A percentile compares a stretch with the other conserved stretches of the same genome.
phyloP scores from a whole-genome alignment of 37 sponge, comb jelly and placozoan species.

The Cliona cf. orientalis region DNA sequence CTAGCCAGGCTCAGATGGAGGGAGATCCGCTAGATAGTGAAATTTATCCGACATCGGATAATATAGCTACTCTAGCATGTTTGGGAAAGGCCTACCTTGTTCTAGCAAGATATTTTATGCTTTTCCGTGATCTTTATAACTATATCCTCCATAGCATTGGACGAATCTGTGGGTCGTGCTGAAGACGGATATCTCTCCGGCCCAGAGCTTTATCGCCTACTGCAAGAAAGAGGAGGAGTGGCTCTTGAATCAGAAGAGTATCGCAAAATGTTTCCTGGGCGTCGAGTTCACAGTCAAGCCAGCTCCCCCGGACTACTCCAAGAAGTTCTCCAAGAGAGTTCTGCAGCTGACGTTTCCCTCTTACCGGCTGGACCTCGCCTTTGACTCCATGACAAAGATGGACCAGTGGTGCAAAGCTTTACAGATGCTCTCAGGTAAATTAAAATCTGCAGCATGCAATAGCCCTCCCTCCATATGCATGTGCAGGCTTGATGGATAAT shows the following conservation, averaged over 20 bases:
- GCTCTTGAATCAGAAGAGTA: constrained; percentile 34
- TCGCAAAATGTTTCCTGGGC: constrained; percentile 32
- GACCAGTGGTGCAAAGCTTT: constrained; percentile 58
- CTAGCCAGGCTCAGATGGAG: neutral
- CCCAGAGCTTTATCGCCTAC: constrained; percentile 43
- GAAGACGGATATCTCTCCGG: constrained; percentile 26
- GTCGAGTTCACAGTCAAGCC: constrained; percentile 24
- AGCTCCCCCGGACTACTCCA: constrained; percentile 5
- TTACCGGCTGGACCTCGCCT: constrained; percentile 33
- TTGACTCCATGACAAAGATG: constrained; percentile 64
- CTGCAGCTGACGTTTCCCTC: constrained; percentile 25
- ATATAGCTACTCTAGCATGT: neutral
- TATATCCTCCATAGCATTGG: constrained; percentile 37
- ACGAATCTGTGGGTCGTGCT: constrained; percentile 66
- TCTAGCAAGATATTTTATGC: neutral
- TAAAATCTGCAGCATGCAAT: neutral
- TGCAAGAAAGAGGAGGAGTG: constrained; percentile 67
- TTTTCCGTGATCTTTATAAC: neutral
- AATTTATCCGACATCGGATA: neutral
- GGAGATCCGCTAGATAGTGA: neutral
- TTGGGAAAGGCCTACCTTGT: neutral
- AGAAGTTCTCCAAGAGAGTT: constrained; percentile 25
- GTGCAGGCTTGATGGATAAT: no score
- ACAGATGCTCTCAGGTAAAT: constrained; percentile 26
- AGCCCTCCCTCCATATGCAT: no score